Evolutionary conservation across 2,797 vertebrate species (phyloP).

Genomic region (Lagorchestes hirsutus): DNA sequence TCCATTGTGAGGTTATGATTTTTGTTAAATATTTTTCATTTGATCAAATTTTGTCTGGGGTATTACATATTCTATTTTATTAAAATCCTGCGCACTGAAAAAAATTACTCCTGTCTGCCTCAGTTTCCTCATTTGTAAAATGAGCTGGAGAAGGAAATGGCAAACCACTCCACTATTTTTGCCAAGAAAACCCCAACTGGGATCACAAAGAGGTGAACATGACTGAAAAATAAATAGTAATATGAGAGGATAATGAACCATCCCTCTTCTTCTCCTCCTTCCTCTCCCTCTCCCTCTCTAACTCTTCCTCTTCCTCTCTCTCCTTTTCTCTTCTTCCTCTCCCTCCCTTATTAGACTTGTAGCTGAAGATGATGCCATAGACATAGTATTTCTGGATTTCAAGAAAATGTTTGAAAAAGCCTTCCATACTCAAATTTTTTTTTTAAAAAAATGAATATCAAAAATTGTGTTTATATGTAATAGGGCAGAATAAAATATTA

Average conservation of each 20-base stretch:
- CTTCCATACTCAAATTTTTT: not conserved
- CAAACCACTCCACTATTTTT: not conserved
- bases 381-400: not conserved
- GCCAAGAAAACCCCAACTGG: not conserved
- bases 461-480: not conserved
- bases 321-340: too few species aligned
- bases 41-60: slow-evolving; percentile 65
- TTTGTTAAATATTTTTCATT: slow-evolving; percentile 77
- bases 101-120: slow-evolving; percentile 13
- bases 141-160: not conserved
- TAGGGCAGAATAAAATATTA: not conserved
- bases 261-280: not conserved
- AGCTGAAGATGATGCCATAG: not conserved
- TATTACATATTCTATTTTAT: slow-evolving; percentile 72
- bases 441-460: not conserved
- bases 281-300: not conserved
- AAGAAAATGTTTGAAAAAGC: not conserved
- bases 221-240: not conserved
- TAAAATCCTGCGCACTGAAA: slow-evolving; percentile 61
- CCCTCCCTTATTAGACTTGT: not conserved
- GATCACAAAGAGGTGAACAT: too few species aligned
- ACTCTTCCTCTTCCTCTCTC: not conserved
- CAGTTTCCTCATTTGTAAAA: not conserved
- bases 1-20: slow-evolving; percentile 76
- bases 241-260: slow-evolving; percentile 1